These are phyloP conservation scores for Unio pictorum DNA, from an alignment of 2,888 invertebrate genomes.

Conservation along the genomic window DNA sequence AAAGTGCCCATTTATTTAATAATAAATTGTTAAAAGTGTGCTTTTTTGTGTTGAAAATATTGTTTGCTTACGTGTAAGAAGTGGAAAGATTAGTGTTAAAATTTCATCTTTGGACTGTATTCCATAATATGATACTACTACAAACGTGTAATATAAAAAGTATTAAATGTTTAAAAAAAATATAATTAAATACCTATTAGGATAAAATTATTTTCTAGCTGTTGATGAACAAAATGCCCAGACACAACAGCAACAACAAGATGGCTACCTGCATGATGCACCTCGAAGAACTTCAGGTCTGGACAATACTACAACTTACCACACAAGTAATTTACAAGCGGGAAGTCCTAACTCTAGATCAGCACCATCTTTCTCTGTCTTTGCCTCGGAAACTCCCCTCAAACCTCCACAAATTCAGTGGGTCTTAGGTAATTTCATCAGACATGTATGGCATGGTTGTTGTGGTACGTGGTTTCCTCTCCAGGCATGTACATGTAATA, in stretches of 20 bases:
- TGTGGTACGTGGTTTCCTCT: background rate
- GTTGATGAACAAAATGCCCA: slow-evolving; percentile 77
- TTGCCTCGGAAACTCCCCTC: slow-evolving; percentile 44
- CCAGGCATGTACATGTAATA: no score
- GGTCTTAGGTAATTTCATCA: background rate
- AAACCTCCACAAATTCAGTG: slow-evolving; percentile 24
- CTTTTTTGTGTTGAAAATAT: no score
- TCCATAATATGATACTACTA: no score
- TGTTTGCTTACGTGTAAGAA: no score
- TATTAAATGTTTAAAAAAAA: no score
- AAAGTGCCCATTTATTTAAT: no score
- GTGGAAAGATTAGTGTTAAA: no score
- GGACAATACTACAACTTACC: slow-evolving; percentile 27
- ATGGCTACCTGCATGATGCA: slow-evolving; percentile 26
- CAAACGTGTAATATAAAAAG: no score
- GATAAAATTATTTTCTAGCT: slow-evolving; percentile 58
- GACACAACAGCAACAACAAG: slow-evolving; percentile 52
- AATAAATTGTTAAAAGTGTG: no score
- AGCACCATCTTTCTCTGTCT: slow-evolving; percentile 61
- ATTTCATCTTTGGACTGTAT: no score
- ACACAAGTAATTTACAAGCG: slow-evolving; percentile 33
- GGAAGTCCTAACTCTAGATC: slow-evolving; percentile 55
- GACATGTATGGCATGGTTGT: background rate
- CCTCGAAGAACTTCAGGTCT: slow-evolving; percentile 40
- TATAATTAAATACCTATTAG: no score